These are phyloP conservation scores for Theodoxus fluviatilis DNA, from an alignment of 2,888 invertebrate genomes.

Conservation along the genomic window DNA sequence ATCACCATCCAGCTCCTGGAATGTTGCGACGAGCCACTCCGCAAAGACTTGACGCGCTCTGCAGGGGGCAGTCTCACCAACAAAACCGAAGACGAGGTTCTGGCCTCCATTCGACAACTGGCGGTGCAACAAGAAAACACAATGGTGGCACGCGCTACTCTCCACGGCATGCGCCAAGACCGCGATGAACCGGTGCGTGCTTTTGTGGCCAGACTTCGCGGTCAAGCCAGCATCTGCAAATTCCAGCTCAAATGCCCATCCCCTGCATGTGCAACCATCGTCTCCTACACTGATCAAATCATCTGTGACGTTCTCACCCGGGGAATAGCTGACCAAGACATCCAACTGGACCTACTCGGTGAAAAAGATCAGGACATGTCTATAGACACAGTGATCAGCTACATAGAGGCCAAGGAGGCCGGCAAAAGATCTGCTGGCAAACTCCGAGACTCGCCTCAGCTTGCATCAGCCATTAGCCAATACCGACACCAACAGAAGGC, in stretches of 20 bases:
- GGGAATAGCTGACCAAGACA: conserved; percentile 7
- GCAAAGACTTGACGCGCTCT: conserved; percentile 34
- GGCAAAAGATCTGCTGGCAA: conserved; percentile 17
- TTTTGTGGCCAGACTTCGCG: conserved; percentile 17
- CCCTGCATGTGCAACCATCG: background rate
- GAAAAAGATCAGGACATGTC: conserved; percentile 8
- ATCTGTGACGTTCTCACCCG: conserved; percentile 20
- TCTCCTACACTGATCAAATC: conserved; percentile 9
- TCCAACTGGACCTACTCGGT: conserved; percentile 22
- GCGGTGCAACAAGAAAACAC: conserved; percentile 38
- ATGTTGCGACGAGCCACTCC: conserved; percentile 37
- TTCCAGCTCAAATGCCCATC: background rate
- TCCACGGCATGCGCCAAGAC: conserved; percentile 30
- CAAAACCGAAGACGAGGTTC: conserved; percentile 30
- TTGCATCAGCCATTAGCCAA: background rate
- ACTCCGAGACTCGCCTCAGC: background rate
- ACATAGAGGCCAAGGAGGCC: conserved; percentile 18
- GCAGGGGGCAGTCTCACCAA: conserved; percentile 30
- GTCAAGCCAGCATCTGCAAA: conserved; percentile 16
- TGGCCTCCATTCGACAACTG: conserved; percentile 31
- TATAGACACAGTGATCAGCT: background rate
- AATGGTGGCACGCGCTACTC: conserved; percentile 34
- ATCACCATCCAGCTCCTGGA: conserved; percentile 36
- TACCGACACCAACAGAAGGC: no score
- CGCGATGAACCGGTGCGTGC: conserved; percentile 20